Conservation (phyloP, 2,888 invertebrate genomes). For the Cryptosula pallasiana region DNA sequence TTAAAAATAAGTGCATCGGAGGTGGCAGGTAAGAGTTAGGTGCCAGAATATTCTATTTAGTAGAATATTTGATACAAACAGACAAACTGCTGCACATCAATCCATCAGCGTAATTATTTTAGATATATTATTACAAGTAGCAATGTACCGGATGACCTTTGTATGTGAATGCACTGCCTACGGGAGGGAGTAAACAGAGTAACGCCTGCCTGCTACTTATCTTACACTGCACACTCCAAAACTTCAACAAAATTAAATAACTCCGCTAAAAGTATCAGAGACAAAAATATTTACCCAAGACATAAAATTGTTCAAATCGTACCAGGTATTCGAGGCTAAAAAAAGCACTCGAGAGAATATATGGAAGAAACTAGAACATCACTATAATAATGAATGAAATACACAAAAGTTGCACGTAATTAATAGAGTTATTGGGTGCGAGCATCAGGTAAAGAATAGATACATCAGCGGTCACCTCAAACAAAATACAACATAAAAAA, state of each 20-base stretch:
- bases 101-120: not conserved
- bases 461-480: no score
- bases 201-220: not conserved
- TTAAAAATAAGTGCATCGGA: not conserved
- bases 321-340: no score
- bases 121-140: not conserved
- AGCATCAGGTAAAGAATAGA: no score
- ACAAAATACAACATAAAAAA: no score
- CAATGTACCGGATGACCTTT: not conserved
- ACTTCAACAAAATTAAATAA: not conserved
- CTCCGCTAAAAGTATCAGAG: not conserved
- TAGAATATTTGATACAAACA: not conserved
- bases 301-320: no score
- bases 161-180: no score
- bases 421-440: not conserved
- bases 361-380: no score
- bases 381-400: not conserved
- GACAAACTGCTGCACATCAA: not conserved
- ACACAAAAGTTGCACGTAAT: not conserved
- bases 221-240: not conserved
- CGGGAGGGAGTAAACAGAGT: not conserved
- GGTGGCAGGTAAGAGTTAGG: not conserved
- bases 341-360: not conserved
- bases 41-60: not conserved
- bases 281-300: not conserved